These are phyloP conservation scores for Tragelaphus imberbis DNA, from an alignment of 2,113 vertebrate genomes.

Conservation along the genomic window DNA sequence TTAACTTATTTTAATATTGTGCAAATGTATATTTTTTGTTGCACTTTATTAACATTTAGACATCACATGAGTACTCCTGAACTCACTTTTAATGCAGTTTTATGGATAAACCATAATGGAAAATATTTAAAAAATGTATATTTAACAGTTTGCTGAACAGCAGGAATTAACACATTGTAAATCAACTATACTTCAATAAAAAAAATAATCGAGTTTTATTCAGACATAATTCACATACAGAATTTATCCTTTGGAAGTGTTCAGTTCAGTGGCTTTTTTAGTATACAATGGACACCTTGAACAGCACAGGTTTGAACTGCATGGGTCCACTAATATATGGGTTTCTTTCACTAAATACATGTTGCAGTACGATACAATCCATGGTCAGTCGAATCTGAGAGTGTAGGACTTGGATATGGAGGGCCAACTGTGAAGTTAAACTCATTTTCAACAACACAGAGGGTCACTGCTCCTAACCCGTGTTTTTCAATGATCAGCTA, in stretches of 20 bases:
- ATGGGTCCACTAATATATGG: background rate
- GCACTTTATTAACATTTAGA: background rate
- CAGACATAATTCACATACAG: background rate
- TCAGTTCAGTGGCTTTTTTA: background rate
- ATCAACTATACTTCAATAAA: background rate
- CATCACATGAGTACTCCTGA: background rate
- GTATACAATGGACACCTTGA: background rate
- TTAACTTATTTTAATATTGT: conserved; percentile 20
- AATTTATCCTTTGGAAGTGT: background rate
- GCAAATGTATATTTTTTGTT: background rate
- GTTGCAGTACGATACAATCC: too few relatives aligned
- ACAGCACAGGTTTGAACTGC: background rate
- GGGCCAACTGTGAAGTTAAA: background rate
- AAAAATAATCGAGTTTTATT: background rate
- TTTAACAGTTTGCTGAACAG: background rate
- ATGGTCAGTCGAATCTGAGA: background rate
- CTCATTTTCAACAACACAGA: background rate
- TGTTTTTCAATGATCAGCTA: background rate
- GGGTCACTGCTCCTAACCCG: background rate
- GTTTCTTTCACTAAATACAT: background rate
- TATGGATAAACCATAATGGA: background rate
- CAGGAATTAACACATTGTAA: background rate
- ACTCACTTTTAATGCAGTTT: background rate
- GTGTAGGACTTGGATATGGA: background rate
- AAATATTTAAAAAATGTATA: background rate